Evolutionary conservation across 2,888 invertebrate species (phyloP).

Genomic region (Druceiella hillmani): DNA sequence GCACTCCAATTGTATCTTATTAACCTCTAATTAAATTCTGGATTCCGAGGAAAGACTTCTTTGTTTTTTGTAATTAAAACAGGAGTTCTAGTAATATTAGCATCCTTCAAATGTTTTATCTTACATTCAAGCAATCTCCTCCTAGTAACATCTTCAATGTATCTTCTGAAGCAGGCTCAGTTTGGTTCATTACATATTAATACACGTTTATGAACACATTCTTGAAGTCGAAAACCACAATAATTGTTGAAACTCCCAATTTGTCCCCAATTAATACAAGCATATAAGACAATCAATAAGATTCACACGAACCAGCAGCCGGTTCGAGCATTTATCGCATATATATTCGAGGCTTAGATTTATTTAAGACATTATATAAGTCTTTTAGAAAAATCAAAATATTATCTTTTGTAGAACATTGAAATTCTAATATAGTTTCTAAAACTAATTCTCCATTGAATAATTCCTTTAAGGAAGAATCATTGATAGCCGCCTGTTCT

Average conservation of each 20-base stretch:
- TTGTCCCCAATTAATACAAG: slow-evolving; percentile 13
- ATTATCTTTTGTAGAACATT: no score
- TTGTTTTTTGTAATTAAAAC: no score
- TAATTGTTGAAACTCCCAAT: slow-evolving; percentile 16
- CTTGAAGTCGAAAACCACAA: slow-evolving; percentile 19
- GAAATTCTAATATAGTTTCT: no score
- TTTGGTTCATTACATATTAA: slow-evolving; percentile 23
- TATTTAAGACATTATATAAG: slow-evolving; percentile 2
- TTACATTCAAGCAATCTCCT: slow-evolving; percentile 13
- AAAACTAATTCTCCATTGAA: no score
- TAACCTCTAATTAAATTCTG: no score
- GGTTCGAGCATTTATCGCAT: slow-evolving; percentile 11
- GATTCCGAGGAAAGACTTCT: no score
- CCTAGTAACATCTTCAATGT: slow-evolving; percentile 20
- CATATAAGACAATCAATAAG: slow-evolving; percentile 9
- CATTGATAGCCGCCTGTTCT: slow-evolving; percentile 7
- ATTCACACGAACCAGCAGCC: no score
- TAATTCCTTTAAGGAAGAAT: slow-evolving; percentile 5
- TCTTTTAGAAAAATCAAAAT: no score
- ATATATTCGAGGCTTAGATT: slow-evolving; percentile 9
- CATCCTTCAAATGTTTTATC: slow-evolving; percentile 16
- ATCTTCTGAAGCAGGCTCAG: slow-evolving; percentile 19
- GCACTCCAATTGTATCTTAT: no score
- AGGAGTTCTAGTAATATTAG: slow-evolving; percentile 17
- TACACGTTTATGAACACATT: slow-evolving; percentile 18